These are phyloP conservation scores for Drosophila nigricruria DNA, from an alignment of 2,888 invertebrate genomes.

Conservation along the genomic window DNA sequence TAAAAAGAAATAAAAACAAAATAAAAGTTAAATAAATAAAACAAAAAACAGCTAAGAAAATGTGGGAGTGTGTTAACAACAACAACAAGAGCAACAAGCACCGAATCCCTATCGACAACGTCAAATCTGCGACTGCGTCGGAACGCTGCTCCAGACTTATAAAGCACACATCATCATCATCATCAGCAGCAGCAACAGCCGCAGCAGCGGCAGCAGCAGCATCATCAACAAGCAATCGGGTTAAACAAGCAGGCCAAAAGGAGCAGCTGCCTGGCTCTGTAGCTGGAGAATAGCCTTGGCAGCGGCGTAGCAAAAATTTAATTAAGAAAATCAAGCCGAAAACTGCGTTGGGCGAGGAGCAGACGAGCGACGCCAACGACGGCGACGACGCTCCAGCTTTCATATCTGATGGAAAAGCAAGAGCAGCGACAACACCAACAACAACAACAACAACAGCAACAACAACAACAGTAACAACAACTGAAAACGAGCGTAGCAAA, in stretches of 20 bases:
- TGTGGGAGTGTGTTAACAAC: constrained; percentile 80
- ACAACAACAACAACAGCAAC: constrained; percentile 42
- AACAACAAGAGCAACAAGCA: constrained; percentile 69
- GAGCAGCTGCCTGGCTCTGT: constrained; percentile 37
- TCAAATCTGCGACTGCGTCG: constrained; percentile 72
- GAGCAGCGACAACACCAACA: constrained; percentile 65
- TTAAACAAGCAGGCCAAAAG: constrained; percentile 51
- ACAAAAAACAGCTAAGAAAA: constrained; percentile 43
- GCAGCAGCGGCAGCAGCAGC: constrained; percentile 33
- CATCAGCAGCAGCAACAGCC: constrained; percentile 49
- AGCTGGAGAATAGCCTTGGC: constrained; percentile 68
- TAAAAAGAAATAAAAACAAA: constrained; percentile 28
- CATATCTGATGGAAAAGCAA: constrained; percentile 80
- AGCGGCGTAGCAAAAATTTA: constrained; percentile 80
- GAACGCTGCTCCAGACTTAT: constrained; percentile 66
- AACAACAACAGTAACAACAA: constrained; percentile 46
- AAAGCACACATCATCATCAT: constrained; percentile 77
- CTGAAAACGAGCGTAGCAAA: constrained; percentile 75
- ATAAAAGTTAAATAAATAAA: constrained; percentile 13
- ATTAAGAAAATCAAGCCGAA: constrained; percentile 81
- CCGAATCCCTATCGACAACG: constrained; percentile 61
- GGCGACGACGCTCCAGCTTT: constrained; percentile 77
- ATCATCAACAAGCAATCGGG: constrained; percentile 58
- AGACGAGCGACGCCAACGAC: constrained; percentile 61
- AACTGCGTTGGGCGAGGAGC: constrained; percentile 72